A percentile compares a stretch with the other conserved stretches of the same genome.
These are phyloP conservation scores for Loris lydekkerianus DNA, from an alignment of 2,797 vertebrate genomes.

Conservation along the genomic window DNA sequence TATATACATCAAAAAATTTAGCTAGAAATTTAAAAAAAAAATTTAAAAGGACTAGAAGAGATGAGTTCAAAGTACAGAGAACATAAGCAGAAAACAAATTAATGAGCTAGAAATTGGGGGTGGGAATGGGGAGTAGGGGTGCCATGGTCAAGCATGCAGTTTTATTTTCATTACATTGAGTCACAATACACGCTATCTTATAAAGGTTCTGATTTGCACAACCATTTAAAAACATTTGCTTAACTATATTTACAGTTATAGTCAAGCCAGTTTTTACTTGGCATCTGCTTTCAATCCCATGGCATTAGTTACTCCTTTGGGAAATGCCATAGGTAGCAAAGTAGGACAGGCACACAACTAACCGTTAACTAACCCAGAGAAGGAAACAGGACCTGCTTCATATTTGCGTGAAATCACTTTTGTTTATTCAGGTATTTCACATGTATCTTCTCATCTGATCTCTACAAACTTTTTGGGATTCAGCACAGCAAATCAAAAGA, in stretches of 20 bases:
- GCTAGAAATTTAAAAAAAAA: background rate
- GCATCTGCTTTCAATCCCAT: background rate
- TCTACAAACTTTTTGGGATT: background rate
- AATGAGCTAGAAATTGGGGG: background rate
- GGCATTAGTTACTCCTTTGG: background rate
- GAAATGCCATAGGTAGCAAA: background rate
- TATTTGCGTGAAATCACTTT: background rate
- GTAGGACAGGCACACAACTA: background rate
- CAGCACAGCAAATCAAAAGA: background rate
- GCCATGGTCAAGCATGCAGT: background rate
- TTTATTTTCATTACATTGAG: background rate
- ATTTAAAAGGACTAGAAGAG: background rate
- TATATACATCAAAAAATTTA: background rate
- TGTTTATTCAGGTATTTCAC: background rate
- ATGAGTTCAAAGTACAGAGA: background rate
- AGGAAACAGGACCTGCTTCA: background rate
- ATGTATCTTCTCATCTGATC: background rate
- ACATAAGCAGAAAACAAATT: background rate
- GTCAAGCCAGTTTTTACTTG: background rate
- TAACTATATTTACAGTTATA: slow-evolving; percentile 20
- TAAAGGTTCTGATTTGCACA: background rate
- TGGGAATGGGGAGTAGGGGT: background rate
- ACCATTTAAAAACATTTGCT: background rate
- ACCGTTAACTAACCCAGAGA: background rate
- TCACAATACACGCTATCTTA: background rate